Conservation (phyloP, 1,140 invertebrate genomes). For the Bombus confusus region DNA sequence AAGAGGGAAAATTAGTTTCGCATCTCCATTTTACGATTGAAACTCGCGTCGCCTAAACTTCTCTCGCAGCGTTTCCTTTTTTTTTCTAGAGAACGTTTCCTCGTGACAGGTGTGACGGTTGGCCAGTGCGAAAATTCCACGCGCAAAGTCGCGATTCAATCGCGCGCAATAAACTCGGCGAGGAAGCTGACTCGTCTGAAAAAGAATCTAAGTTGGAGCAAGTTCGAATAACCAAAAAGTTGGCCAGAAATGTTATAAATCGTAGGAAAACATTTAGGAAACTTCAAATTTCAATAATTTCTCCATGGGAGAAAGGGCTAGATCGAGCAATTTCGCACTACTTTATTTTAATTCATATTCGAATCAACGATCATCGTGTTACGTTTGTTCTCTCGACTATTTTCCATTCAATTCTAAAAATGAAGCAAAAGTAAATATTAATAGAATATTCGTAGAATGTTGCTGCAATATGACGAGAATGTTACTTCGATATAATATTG, state of each 20-base stretch:
- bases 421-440: no score
- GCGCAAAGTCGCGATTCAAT: constrained; percentile 14
- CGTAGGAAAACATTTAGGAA: neutral
- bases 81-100: constrained; percentile 6
- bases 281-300: neutral
- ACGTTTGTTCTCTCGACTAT: no score
- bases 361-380: no score
- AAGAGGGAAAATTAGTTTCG: constrained; percentile 6
- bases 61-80: neutral
- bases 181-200: neutral
- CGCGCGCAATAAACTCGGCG: neutral
- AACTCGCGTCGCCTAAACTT: constrained; percentile 4
- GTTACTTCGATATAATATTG: neutral
- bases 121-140: neutral
- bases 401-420: no score
- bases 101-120: constrained; percentile 8
- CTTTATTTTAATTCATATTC: no score
- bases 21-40: constrained; percentile 5
- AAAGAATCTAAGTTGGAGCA: neutral
- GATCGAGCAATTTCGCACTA: no score
- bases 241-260: neutral
- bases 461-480: neutral
- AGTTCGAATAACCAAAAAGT: neutral
- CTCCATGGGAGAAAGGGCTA: no score
- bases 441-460: no score